Conservation (phyloP, 2,797 vertebrate species). For the Pyrocephalus nanus region DNA sequence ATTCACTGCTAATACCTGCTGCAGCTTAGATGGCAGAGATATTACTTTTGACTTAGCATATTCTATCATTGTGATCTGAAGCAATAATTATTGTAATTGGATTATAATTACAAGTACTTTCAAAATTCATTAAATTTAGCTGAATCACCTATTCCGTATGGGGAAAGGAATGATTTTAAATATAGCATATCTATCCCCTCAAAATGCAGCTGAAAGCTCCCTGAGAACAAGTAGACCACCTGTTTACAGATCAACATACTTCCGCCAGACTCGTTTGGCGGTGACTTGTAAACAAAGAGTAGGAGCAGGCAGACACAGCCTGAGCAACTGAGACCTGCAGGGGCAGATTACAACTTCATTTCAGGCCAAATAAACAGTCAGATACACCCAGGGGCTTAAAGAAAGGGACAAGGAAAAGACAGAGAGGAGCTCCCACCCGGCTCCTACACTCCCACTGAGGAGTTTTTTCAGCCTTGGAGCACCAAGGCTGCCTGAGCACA, state of each 20-base stretch:
- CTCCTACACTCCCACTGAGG: fast-evolving
- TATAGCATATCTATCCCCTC: neutral
- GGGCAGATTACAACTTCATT: neutral
- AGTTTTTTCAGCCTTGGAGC: neutral
- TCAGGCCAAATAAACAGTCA: neutral
- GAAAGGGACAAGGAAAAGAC: neutral
- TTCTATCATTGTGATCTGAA: neutral
- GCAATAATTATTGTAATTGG: constrained; percentile 13
- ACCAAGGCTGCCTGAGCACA: neutral
- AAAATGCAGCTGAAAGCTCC: neutral
- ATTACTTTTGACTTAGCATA: neutral
- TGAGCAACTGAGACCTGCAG: neutral
- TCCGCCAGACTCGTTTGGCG: fast-evolving
- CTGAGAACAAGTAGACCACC: neutral
- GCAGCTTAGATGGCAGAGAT: neutral
- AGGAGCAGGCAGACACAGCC: neutral
- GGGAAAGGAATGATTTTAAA: neutral
- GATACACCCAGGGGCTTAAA: neutral
- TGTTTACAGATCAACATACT: neutral
- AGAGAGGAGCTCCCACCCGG: neutral
- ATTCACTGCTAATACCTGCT: neutral
- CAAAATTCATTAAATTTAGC: constrained; percentile 25
- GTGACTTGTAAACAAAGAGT: neutral
- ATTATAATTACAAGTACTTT: constrained; percentile 23
- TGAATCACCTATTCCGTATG: neutral